Conservation (phyloP, 2,113 vertebrate species). For the Tauraco erythrolophus region DNA sequence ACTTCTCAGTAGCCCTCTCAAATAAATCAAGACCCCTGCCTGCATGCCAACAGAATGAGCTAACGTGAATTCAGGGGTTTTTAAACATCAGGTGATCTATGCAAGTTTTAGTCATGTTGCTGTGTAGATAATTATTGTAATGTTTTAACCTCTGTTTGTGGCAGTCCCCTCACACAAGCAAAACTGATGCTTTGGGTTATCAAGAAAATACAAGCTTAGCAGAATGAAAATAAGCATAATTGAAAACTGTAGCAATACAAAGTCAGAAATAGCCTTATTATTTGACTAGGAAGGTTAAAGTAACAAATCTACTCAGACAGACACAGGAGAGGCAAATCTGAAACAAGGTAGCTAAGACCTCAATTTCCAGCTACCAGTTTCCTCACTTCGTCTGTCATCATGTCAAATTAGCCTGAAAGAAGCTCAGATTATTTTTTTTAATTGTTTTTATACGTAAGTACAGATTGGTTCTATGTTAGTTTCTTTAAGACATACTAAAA, state of each 20-base stretch:
- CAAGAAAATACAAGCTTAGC: not conserved
- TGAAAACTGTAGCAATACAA: not conserved
- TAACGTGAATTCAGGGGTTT: not conserved
- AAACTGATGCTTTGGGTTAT: not conserved
- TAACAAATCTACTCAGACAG: not conserved
- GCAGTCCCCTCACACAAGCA: not conserved
- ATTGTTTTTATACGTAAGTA: not conserved
- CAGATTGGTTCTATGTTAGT: not conserved
- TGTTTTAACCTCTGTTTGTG: not conserved
- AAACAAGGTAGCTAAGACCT: not conserved
- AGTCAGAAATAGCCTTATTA: not conserved
- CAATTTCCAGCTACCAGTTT: not conserved
- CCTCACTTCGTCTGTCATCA: not conserved
- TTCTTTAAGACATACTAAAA: not conserved
- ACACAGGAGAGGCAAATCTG: not conserved
- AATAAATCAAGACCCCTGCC: conserved; percentile 54
- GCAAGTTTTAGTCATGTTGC: not conserved
- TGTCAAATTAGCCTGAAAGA: not conserved
- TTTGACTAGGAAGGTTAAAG: not conserved
- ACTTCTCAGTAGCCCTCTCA: conserved; percentile 34
- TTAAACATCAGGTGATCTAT: not conserved
- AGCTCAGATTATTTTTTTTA: not conserved
- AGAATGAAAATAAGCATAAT: not conserved
- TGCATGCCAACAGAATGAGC: not conserved
- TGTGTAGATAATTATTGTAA: not conserved